Conservation (phyloP, 2,888 invertebrate species). For the Platynereis dumerilii region DNA sequence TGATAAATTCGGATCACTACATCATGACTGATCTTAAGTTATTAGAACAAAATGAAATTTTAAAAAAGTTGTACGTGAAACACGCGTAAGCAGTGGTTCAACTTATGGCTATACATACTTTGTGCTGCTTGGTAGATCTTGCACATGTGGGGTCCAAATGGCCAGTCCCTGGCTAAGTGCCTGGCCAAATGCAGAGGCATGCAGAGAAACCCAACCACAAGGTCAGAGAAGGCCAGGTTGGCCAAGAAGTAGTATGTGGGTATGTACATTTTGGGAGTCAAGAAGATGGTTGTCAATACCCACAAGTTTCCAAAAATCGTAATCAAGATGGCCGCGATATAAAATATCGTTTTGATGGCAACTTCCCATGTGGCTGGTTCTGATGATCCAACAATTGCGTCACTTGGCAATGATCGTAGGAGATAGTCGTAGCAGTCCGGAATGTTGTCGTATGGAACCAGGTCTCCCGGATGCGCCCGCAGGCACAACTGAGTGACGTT, state of each 20-base stretch:
- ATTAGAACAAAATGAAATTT: too few relatives aligned
- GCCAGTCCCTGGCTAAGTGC: background rate
- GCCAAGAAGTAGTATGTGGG: constrained; percentile 7
- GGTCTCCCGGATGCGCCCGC: too few relatives aligned
- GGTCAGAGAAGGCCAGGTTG: constrained; percentile 2
- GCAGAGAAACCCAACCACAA: background rate
- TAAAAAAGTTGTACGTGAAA: too few relatives aligned
- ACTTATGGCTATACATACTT: too few relatives aligned
- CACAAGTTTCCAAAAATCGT: background rate
- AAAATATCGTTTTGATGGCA: background rate
- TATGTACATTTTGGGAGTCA: background rate
- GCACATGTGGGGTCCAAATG: constrained; percentile 5
- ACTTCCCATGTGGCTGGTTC: constrained; percentile 1
- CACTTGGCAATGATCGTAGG: too few relatives aligned
- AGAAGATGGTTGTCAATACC: background rate
- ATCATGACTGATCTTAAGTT: too few relatives aligned
- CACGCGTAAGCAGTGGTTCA: too few relatives aligned
- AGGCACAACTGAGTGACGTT: too few relatives aligned
- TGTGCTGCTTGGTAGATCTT: background rate
- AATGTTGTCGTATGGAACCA: too few relatives aligned
- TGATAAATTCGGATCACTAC: too few relatives aligned
- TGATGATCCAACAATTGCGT: background rate
- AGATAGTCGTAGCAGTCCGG: too few relatives aligned
- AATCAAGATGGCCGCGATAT: background rate
- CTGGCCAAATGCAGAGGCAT: background rate